Conservation (phyloP, 2,113 vertebrate genomes). For the Neofelis nebulosa region DNA sequence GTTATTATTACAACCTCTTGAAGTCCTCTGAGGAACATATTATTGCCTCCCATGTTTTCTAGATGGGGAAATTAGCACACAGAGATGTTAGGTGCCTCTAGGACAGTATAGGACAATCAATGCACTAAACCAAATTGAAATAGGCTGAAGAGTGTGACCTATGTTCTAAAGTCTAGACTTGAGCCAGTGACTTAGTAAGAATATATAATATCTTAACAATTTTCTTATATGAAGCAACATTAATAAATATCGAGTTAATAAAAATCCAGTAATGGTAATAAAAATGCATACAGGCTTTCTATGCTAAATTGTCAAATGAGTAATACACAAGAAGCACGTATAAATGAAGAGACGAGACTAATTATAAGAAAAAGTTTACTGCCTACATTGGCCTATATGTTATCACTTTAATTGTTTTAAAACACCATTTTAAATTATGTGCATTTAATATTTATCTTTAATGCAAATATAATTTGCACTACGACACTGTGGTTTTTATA, state of each 20-base stretch:
- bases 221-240: neutral
- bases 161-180: neutral
- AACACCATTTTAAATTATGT: neutral
- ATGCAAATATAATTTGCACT: neutral
- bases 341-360: neutral
- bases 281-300: neutral
- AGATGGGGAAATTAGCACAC: neutral
- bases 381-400: neutral
- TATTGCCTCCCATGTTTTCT: neutral
- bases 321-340: neutral
- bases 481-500: neutral
- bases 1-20: neutral
- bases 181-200: neutral
- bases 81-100: neutral
- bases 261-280: neutral
- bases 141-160: neutral
- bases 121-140: neutral
- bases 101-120: neutral
- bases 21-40: neutral
- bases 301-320: conserved; percentile 10
- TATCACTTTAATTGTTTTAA: conserved; percentile 21
- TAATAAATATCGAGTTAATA: conserved; percentile 3
- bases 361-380: neutral
- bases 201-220: neutral
- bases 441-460: neutral